Conservation (phyloP, 2,113 vertebrate species). For the Leucopsar rothschildi region DNA sequence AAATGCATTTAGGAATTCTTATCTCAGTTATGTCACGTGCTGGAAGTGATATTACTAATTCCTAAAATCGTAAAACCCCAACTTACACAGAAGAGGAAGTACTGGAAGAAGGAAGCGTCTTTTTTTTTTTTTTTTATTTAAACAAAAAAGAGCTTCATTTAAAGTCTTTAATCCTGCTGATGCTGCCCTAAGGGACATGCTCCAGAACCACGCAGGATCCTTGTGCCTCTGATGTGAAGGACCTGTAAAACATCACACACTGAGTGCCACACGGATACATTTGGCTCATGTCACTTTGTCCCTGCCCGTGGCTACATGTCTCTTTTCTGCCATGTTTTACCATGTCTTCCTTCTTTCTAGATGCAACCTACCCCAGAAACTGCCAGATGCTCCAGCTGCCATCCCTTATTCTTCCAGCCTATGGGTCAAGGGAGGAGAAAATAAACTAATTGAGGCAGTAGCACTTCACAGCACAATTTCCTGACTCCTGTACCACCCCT, state of each 20-base stretch:
- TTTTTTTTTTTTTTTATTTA: neutral
- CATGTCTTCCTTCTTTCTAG: neutral
- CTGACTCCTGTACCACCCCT: neutral
- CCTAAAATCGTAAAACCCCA: neutral
- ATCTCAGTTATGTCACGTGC: neutral
- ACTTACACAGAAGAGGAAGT: neutral
- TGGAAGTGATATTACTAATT: neutral
- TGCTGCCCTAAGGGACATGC: neutral
- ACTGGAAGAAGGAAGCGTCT: neutral
- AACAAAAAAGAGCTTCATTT: neutral
- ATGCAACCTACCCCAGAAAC: neutral
- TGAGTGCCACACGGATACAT: neutral
- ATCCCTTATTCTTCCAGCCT: neutral
- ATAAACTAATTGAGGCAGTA: neutral
- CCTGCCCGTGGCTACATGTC: neutral
- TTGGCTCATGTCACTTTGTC: neutral
- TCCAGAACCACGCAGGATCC: neutral
- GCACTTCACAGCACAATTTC: neutral
- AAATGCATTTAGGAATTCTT: conserved; percentile 31
- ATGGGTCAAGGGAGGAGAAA: neutral
- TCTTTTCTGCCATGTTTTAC: neutral
- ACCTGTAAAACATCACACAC: neutral
- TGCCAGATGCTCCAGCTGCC: neutral
- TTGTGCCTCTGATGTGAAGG: neutral
- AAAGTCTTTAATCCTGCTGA: neutral